Percentiles rank a stretch among this genome's conserved stretches.
Conservation (phyloP, 2,113 vertebrate species). For the Tauraco erythrolophus region DNA sequence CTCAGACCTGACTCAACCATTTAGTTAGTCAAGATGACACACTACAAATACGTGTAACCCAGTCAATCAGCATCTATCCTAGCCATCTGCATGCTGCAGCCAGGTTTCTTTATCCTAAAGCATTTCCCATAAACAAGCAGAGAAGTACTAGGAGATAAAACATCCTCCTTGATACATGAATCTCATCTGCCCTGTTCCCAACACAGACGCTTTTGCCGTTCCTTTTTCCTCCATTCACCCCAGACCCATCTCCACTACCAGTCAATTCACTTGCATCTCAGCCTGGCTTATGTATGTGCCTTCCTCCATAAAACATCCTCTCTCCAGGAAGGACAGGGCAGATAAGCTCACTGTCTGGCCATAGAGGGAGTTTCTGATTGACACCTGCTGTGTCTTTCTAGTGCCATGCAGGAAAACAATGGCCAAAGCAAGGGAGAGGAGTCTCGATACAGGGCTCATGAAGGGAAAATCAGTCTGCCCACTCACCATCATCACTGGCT, state of each 20-base stretch:
- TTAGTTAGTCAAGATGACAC: neutral
- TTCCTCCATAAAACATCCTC: neutral
- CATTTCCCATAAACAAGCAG: neutral
- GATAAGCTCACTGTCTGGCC: neutral
- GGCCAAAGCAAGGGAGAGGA: neutral
- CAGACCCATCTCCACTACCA: neutral
- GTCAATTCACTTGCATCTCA: neutral
- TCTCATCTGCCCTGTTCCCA: neutral
- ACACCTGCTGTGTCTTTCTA: neutral
- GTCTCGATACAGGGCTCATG: neutral
- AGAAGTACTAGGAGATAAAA: neutral
- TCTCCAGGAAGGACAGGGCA: neutral
- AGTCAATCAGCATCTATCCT: neutral
- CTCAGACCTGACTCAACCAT: neutral
- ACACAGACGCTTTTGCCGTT: neutral
- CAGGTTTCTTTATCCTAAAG: neutral
- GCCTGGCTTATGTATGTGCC: neutral
- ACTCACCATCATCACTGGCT: neutral
- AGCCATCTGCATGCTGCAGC: neutral
- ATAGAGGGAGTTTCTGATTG: neutral
- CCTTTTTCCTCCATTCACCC: neutral
- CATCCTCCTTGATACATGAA: neutral
- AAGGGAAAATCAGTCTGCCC: neutral
- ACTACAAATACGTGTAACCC: neutral
- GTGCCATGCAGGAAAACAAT: neutral